Percentiles rank a stretch among this genome's conserved stretches.
phyloP scores from a whole-genome alignment of 23 tunicate genomes.

The Ascidia mentula region DNA sequence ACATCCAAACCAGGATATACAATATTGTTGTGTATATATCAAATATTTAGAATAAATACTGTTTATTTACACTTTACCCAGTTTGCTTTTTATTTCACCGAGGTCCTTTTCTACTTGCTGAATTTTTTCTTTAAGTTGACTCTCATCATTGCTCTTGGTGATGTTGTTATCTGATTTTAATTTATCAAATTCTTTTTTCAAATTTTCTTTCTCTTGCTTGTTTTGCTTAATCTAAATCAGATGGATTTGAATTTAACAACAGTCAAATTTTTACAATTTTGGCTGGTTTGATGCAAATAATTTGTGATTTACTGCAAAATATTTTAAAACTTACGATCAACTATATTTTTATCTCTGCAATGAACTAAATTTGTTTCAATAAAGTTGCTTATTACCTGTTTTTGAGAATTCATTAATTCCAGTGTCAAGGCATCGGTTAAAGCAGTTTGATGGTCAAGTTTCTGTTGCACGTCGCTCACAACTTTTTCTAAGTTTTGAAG shows the following conservation, averaged over 20 bases:
- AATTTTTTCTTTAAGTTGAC: slow-evolving; percentile 23
- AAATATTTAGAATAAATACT: neutral
- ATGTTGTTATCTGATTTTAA: slow-evolving; percentile 11
- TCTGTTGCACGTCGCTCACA: slow-evolving; percentile 18
- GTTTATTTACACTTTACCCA: slow-evolving; percentile 11
- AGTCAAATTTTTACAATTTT: no score
- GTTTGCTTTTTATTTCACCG: slow-evolving; percentile 28
- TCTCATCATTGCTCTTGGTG: no score
- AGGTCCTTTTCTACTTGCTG: slow-evolving; percentile 2
- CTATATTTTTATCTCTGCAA: no score
- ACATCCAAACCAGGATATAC: no score
- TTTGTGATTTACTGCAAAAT: no score
- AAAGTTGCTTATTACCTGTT: slow-evolving; percentile 11
- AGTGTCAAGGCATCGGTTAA: slow-evolving; percentile 68
- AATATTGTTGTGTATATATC: no score
- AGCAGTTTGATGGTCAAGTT: slow-evolving; percentile 48
- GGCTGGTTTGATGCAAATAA: no score
- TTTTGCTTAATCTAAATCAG: slow-evolving; percentile 35
- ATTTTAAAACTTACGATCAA: no score
- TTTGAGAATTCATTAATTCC: slow-evolving; percentile 63
- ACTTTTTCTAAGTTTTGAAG: slow-evolving; percentile 18
- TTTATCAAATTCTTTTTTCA: slow-evolving; percentile 19
- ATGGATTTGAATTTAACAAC: no score
- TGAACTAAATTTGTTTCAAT: no score
- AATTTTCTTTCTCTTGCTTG: slow-evolving; percentile 11